Conservation (phyloP, 2,113 vertebrate species). For the Otis tarda region DNA sequence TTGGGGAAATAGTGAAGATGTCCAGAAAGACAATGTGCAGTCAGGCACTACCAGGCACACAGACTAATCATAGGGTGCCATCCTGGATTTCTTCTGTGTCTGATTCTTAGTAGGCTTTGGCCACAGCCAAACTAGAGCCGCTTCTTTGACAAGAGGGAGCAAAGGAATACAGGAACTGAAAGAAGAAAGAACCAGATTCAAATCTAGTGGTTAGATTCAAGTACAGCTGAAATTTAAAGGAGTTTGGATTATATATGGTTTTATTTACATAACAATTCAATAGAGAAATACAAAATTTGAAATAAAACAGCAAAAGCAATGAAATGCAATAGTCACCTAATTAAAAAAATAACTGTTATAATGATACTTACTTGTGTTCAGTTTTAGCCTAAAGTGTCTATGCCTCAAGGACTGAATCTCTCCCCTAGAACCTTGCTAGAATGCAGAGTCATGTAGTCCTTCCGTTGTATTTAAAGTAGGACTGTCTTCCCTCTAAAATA, state of each 20-base stretch:
- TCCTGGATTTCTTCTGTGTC: neutral
- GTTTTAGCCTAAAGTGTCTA: neutral
- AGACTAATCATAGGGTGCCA: neutral
- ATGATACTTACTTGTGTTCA: neutral
- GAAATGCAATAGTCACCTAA: neutral
- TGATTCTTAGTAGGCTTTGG: neutral
- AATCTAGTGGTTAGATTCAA: neutral
- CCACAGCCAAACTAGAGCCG: neutral
- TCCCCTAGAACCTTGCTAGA: neutral
- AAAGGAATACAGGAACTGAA: neutral
- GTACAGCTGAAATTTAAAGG: neutral
- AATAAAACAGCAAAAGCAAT: neutral
- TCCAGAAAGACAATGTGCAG: neutral
- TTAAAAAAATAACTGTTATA: neutral
- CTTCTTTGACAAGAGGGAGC: neutral
- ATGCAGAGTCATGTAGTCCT: neutral
- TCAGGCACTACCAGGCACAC: neutral
- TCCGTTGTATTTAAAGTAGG: neutral
- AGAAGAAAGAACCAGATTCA: neutral
- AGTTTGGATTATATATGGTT: fast-evolving
- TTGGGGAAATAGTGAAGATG: neutral
- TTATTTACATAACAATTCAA: neutral
- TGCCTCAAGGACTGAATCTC: neutral
- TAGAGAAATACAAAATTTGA: neutral
- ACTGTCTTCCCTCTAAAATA: neutral